Conservation (phyloP, 2,113 vertebrate species). For the Pituophis catenifer region DNA sequence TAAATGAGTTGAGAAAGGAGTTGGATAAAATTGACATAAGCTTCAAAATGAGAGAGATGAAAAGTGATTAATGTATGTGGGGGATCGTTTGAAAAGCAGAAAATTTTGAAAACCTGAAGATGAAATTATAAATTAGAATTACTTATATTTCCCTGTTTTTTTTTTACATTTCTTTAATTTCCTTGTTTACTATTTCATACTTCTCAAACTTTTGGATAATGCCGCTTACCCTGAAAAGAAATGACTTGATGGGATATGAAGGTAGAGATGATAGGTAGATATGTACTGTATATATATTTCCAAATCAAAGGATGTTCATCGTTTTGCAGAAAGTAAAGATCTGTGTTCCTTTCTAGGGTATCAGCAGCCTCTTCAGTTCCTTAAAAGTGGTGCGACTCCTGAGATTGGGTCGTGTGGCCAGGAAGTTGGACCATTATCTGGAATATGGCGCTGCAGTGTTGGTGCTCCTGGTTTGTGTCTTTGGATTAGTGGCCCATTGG, state of each 20-base stretch:
- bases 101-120: background rate
- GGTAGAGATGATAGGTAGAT: background rate
- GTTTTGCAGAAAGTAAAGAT: background rate
- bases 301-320: background rate
- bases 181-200: background rate
- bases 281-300: background rate
- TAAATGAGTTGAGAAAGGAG: background rate
- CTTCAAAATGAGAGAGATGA: background rate
- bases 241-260: background rate
- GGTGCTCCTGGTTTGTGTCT: conserved; percentile 93
- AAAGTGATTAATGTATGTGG: background rate
- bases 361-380: conserved; percentile 96
- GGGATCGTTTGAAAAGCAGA: background rate
- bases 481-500: conserved; percentile 96
- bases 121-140: background rate
- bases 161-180: background rate
- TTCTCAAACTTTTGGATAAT: background rate
- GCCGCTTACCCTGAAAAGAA: background rate
- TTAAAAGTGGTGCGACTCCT: conserved; percentile 94
- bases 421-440: conserved; percentile 95
- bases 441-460: conserved; percentile 94
- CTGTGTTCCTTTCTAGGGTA: conserved; percentile 77
- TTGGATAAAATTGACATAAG: background rate
- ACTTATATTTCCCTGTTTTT: background rate
- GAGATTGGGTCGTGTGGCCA: conserved; percentile 89